Evolutionary conservation across 2,888 invertebrate genomes (phyloP), one percentile per base, ranked within the genome.

Genomic region (Pecten maximus): DNA sequence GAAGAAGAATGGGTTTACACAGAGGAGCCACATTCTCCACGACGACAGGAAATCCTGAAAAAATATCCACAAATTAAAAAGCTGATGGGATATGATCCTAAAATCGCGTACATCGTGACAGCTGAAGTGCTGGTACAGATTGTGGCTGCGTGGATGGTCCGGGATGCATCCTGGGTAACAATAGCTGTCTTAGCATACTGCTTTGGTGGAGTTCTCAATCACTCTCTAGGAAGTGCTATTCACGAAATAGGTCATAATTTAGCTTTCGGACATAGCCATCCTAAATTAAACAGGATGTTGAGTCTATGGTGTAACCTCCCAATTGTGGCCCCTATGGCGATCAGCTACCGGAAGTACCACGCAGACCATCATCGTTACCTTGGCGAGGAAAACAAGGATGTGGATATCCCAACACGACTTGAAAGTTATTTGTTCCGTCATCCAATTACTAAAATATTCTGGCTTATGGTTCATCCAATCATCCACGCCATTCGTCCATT

Each of bases 11-110:
- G 99, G 99, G 98, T 98, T 50, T 98, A 98, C 96, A 98, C 98
- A 0, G 99, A 99, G 96, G 99, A 99, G 96, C 99, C 99, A 2
- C 99, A 99, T 97, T 99, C 99, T 3, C 98, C 98, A 91, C 98
- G 99, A 91, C 97, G 99, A 92, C 98, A 98, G 97, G 97, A 98
- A 94, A 99, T 99, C 96, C 97, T 99, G 96, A 94, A 94, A 89
- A 96, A 96, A 91, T 95, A 97, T 91, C 97, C 97, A 8, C 95
- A 97, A 93, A 96, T 97, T 40, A 97, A 97, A 92, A 94, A 95
- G 74, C 94, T 97, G 23, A 97, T 97, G 96, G 96, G 96, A 23
- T 95, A 95, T 89, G 96, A 97, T 91, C 94, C 95, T 0, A 92
- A 93, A 54, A 96, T 96, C 40, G 94, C 95, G 16, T 95, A 94